phyloP scores from a whole-genome alignment of 2,888 invertebrate species.

The Odontothrips loti region DNA sequence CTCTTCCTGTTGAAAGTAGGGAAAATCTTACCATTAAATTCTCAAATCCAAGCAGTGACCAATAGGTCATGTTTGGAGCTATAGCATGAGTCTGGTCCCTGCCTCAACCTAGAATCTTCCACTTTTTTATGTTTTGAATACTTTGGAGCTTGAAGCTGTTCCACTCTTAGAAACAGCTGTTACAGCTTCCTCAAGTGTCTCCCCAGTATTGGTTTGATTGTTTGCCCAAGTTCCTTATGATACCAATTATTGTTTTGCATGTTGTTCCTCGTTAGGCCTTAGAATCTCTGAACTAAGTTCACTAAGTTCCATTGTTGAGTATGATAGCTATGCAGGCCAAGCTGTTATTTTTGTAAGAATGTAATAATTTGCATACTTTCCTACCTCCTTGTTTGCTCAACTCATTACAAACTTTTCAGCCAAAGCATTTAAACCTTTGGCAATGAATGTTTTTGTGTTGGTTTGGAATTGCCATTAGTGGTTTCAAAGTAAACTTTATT shows the following conservation, averaged over 20 bases:
- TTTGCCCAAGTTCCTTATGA: conserved; percentile 9
- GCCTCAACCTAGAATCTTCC: no score
- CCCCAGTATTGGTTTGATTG: conserved; percentile 13
- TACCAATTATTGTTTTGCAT: conserved; percentile 6
- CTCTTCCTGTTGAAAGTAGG: background rate
- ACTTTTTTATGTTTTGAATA: no score
- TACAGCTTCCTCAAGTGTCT: background rate
- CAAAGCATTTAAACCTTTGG: background rate
- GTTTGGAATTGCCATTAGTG: background rate
- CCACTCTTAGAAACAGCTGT: no score
- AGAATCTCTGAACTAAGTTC: conserved; percentile 25
- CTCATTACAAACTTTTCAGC: background rate
- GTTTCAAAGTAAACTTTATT: background rate
- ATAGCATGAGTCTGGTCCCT: no score
- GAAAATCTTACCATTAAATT: background rate
- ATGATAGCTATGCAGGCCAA: conserved; percentile 24
- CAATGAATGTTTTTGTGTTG: background rate
- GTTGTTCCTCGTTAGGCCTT: conserved; percentile 13
- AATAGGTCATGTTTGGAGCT: no score
- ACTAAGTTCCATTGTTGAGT: conserved; percentile 22
- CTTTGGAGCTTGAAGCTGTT: no score
- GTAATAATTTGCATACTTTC: background rate
- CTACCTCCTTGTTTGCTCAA: conserved; percentile 4
- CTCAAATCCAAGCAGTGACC: no score
- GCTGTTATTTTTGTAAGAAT: conserved; percentile 20